These are phyloP conservation scores for Lophochroa leadbeateri DNA, from an alignment of 2,113 vertebrate genomes.

Conservation along the genomic window DNA sequence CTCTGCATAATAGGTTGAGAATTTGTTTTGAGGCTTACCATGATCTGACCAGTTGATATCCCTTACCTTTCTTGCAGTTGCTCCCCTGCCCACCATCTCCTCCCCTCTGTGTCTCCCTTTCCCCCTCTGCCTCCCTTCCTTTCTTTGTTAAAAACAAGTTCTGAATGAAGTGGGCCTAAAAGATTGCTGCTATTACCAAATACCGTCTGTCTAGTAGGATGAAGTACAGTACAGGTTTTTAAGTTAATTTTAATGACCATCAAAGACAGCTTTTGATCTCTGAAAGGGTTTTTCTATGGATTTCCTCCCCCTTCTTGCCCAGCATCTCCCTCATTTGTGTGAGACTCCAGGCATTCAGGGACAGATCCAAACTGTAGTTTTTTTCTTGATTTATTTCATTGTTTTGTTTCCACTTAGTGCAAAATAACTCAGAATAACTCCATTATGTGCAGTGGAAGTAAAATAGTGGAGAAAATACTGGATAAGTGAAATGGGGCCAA, in stretches of 20 bases:
- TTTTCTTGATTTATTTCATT: not conserved
- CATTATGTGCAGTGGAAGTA: not conserved
- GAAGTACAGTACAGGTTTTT: not conserved
- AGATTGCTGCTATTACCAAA: not conserved
- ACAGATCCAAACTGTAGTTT: not conserved
- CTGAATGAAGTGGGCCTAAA: not conserved
- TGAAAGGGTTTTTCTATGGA: not conserved
- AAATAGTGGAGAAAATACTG: not conserved
- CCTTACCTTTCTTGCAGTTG: not conserved
- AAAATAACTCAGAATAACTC: not conserved
- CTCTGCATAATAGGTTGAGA: not conserved
- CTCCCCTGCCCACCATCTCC: rapidly evolving
- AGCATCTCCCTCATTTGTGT: rapidly evolving
- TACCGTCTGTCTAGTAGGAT: not conserved
- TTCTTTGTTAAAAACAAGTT: not conserved
- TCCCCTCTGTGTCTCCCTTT: rapidly evolving
- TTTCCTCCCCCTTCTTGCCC: rapidly evolving
- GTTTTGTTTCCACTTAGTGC: not conserved
- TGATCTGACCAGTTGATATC: not conserved
- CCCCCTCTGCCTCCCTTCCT: rapidly evolving
- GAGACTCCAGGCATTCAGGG: not conserved
- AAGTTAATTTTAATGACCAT: not conserved
- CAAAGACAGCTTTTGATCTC: not conserved
- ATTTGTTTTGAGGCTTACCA: not conserved
- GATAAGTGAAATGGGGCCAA: not conserved